Evolutionary conservation across 2,888 invertebrate species (phyloP).

Genomic region (Clistopyga incitator): DNA sequence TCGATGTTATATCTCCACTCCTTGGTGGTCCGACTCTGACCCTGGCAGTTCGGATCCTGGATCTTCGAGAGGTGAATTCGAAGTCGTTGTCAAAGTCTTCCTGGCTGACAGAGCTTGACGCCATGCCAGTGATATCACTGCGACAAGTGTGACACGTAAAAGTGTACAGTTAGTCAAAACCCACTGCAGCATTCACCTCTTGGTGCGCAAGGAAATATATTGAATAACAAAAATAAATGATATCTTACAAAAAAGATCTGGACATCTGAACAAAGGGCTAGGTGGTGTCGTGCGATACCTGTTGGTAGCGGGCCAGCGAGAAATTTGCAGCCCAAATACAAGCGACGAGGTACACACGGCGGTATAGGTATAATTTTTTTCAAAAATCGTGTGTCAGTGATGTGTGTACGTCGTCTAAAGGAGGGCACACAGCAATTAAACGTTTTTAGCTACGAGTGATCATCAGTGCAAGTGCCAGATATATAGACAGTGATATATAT

Average conservation of each 20-base stretch:
- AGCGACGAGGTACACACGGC: slow-evolving; percentile 17
- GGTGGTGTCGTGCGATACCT: slow-evolving; percentile 73
- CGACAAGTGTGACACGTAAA: slow-evolving; percentile 1
- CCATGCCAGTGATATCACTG: slow-evolving; percentile 84
- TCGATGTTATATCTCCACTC: slow-evolving; percentile 73
- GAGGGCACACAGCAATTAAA: slow-evolving; percentile 26
- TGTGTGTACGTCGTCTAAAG: slow-evolving; percentile 19
- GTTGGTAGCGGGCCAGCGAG: slow-evolving; percentile 47
- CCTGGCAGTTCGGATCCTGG: slow-evolving; percentile 85
- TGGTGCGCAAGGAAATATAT: not conserved
- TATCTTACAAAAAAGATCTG: slow-evolving; percentile 80
- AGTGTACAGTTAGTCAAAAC: not conserved
- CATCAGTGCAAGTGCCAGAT: slow-evolving; percentile 25
- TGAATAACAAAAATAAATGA: slow-evolving; percentile 67
- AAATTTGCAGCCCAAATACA: slow-evolving; percentile 28
- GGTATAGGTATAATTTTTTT: slow-evolving; percentile 11
- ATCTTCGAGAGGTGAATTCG: slow-evolving; percentile 85
- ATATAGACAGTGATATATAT: not conserved
- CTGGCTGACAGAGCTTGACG: slow-evolving; percentile 87
- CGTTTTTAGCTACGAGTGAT: slow-evolving; percentile 13
- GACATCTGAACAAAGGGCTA: slow-evolving; percentile 80
- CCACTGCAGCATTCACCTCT: not conserved
- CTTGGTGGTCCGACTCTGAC: slow-evolving; percentile 82
- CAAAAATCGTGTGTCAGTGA: slow-evolving; percentile 13
- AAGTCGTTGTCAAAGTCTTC: slow-evolving; percentile 87